These are phyloP conservation scores for Microdon myrmicae DNA, from an alignment of 2,888 invertebrate species.

Conservation along the genomic window DNA sequence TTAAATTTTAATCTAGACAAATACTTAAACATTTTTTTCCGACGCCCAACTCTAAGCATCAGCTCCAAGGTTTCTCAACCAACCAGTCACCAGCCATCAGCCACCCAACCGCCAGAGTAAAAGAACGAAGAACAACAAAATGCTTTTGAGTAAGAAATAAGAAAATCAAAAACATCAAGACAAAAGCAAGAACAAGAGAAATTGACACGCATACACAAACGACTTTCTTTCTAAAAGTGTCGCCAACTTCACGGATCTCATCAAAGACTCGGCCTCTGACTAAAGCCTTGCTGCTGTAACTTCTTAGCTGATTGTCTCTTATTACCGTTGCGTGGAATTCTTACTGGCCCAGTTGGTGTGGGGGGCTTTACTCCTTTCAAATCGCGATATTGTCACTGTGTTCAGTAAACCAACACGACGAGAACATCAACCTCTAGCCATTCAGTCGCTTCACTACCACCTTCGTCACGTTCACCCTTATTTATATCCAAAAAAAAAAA, in stretches of 20 bases:
- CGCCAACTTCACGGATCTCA: conserved; percentile 47
- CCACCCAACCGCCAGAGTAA: conserved; percentile 9
- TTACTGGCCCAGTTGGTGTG: conserved; percentile 2
- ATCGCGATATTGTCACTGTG: conserved; percentile 31
- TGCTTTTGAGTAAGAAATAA: conserved; percentile 9
- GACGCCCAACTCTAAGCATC: conserved; percentile 31
- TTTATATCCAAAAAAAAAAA: conserved; percentile 28
- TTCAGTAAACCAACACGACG: conserved; percentile 29
- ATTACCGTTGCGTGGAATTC: conserved; percentile 30
- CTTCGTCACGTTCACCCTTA: conserved; percentile 36
- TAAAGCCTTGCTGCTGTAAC: conserved; percentile 1
- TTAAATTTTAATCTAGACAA: conserved; percentile 50
- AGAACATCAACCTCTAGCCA: conserved; percentile 32
- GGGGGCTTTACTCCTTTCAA: conserved; percentile 41
- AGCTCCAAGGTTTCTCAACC: too few relatives aligned
- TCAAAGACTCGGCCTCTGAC: conserved; percentile 21
- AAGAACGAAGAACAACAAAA: conserved; percentile 20
- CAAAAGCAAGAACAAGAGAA: conserved; percentile 6
- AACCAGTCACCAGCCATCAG: too few relatives aligned
- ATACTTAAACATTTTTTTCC: conserved; percentile 46
- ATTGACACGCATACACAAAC: conserved; percentile 9
- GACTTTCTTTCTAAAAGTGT: conserved; percentile 17
- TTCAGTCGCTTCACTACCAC: conserved; percentile 21
- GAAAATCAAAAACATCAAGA: conserved; percentile 9
- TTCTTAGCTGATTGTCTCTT: conserved; percentile 39